Percentiles rank a stretch among this genome's conserved stretches.
phyloP scores from a whole-genome alignment of 1,140 invertebrate species.

The Rhagoletis pomonella region DNA sequence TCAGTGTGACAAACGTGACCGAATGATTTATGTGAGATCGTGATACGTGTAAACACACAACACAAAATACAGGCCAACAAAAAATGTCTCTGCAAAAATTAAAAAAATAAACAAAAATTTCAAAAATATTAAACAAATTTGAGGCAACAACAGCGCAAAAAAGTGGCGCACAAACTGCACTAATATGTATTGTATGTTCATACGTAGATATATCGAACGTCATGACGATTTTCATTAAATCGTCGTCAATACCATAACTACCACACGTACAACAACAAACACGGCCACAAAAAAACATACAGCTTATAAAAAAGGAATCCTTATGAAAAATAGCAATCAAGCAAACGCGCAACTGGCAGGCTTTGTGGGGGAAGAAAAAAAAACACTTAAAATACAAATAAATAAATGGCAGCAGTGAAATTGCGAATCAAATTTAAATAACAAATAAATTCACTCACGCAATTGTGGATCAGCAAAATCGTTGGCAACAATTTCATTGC shows the following conservation, averaged over 20 bases:
- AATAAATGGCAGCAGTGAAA: not conserved
- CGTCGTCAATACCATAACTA: constrained; percentile 29
- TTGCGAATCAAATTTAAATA: not conserved
- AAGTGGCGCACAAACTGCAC: not conserved
- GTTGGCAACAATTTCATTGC: constrained; percentile 42
- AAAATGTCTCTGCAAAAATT: not conserved
- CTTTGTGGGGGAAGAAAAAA: not conserved
- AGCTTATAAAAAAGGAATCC: not conserved
- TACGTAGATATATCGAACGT: not conserved
- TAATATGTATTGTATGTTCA: too few relatives aligned
- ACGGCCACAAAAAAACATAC: not conserved
- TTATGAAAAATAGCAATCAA: constrained; percentile 10
- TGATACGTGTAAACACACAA: not conserved
- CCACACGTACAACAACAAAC: not conserved
- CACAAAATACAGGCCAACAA: not conserved
- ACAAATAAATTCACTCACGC: not conserved
- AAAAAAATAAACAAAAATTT: not conserved
- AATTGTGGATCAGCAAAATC: constrained; percentile 36
- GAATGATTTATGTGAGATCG: constrained; percentile 6
- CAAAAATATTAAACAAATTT: not conserved
- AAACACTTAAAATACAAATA: constrained; percentile 25
- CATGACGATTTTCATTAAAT: constrained; percentile 42
- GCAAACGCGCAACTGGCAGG: not conserved
- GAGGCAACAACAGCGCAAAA: not conserved
- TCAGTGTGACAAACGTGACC: not conserved